Percentiles rank a stretch among this genome's conserved stretches.
phyloP scores from a whole-genome alignment of 2,888 invertebrate genomes.

The Odontothrips loti region DNA sequence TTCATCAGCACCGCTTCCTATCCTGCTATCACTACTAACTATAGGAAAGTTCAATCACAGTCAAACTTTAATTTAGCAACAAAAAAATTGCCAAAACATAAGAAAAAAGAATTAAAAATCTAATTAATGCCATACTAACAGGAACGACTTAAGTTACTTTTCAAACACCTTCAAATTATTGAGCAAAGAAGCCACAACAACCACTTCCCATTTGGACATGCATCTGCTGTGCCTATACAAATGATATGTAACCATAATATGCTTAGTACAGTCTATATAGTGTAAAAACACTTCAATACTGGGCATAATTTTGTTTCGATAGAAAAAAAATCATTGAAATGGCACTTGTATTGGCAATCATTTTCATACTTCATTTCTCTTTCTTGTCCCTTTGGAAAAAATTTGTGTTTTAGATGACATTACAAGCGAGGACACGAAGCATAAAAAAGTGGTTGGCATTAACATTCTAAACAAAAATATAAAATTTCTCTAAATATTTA shows the following conservation, averaged over 20 bases:
- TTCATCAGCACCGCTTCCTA: not conserved
- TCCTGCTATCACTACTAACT: not conserved
- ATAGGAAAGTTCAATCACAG: slow-evolving; percentile 5
- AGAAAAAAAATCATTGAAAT: not conserved
- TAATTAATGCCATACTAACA: not conserved
- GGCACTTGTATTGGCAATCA: not conserved
- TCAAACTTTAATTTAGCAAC: not conserved
- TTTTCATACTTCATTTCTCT: not conserved
- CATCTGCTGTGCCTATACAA: too few species aligned
- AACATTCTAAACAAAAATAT: not conserved
- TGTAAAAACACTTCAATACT: too few species aligned
- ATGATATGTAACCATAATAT: too few species aligned
- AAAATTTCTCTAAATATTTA: too few species aligned
- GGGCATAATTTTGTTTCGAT: too few species aligned
- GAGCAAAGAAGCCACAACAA: not conserved
- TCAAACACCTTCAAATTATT: not conserved
- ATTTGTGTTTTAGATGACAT: not conserved
- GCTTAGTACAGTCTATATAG: too few species aligned
- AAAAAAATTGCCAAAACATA: not conserved
- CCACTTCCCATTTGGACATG: too few species aligned
- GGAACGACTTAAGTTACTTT: not conserved
- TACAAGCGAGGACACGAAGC: too few species aligned
- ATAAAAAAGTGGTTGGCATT: not conserved
- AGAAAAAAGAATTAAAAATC: not conserved
- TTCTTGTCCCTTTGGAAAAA: not conserved